Evolutionary conservation across 2,113 vertebrate species (phyloP).

Genomic region (Calcarius ornatus): DNA sequence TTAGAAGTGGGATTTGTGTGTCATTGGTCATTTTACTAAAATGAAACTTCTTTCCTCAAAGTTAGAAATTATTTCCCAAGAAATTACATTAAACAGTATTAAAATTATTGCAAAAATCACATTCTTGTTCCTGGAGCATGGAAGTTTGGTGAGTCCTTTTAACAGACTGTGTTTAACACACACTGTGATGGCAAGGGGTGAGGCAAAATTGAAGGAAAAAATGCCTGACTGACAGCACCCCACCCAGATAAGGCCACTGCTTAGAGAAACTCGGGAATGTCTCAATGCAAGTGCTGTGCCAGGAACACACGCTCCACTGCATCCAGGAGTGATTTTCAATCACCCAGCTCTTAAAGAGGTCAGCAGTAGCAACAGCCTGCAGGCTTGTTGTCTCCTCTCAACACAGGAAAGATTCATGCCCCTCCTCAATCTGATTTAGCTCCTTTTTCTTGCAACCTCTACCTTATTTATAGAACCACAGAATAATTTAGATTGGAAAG

Average conservation of each 20-base stretch:
- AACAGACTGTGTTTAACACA: background rate
- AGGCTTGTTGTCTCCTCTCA: conserved; percentile 13
- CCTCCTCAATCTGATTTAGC: conserved; percentile 46
- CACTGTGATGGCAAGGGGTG: background rate
- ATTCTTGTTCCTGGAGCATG: background rate
- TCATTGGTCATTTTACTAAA: background rate
- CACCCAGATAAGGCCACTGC: conserved; percentile 50
- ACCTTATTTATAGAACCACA: conserved; percentile 44
- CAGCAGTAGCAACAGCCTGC: background rate
- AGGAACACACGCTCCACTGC: conserved; percentile 22
- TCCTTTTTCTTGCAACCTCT: background rate
- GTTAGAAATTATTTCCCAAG: background rate
- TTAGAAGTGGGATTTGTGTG: background rate
- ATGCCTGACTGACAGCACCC: conserved; percentile 41
- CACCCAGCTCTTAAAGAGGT: conserved; percentile 31
- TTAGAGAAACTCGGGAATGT: conserved; percentile 32
- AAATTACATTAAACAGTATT: background rate
- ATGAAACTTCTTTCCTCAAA: background rate
- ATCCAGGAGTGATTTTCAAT: conserved; percentile 21
- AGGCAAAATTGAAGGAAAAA: conserved; percentile 42
- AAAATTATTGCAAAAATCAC: background rate
- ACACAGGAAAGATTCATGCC: conserved; percentile 35
- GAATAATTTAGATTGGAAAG: conserved; percentile 43
- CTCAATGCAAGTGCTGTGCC: background rate
- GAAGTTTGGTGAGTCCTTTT: background rate